Conservation (phyloP, 64 coral and sea anemone species). For the Stichodactyla helianthus region DNA sequence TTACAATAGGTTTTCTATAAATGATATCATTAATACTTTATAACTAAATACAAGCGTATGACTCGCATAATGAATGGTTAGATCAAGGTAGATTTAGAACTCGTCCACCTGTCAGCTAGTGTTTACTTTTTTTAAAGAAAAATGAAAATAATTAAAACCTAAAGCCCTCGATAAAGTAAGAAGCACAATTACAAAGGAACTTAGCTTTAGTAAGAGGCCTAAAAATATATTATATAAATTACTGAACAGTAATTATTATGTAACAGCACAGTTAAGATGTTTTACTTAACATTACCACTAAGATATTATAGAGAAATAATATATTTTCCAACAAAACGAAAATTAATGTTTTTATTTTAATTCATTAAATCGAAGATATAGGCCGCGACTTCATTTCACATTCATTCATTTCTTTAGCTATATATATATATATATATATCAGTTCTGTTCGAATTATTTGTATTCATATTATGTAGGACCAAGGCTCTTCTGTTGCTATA, state of each 20-base stretch:
- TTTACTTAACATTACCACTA: too few species aligned
- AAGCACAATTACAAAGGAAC: too few species aligned
- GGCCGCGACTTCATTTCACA: too few species aligned
- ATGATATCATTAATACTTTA: neutral
- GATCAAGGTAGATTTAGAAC: neutral
- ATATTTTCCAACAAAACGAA: too few species aligned
- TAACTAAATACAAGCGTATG: conserved; percentile 2
- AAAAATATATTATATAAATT: too few species aligned
- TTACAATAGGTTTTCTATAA: neutral
- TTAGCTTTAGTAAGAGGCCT: too few species aligned
- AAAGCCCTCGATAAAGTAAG: too few species aligned
- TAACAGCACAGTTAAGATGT: too few species aligned
- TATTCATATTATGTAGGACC: neutral
- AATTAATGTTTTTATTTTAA: neutral
- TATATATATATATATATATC: neutral
- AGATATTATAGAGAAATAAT: too few species aligned
- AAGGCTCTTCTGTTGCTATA: neutral
- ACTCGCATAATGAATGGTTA: neutral
- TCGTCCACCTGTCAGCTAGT: neutral
- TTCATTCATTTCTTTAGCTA: too few species aligned
- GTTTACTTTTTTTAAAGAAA: neutral
- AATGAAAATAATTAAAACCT: neutral
- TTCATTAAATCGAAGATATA: too few species aligned
- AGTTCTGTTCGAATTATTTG: neutral
- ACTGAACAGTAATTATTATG: too few species aligned